These are phyloP conservation scores for Zhuqinia jingwanae DNA, from an alignment of 2,888 invertebrate genomes.

Conservation along the genomic window DNA sequence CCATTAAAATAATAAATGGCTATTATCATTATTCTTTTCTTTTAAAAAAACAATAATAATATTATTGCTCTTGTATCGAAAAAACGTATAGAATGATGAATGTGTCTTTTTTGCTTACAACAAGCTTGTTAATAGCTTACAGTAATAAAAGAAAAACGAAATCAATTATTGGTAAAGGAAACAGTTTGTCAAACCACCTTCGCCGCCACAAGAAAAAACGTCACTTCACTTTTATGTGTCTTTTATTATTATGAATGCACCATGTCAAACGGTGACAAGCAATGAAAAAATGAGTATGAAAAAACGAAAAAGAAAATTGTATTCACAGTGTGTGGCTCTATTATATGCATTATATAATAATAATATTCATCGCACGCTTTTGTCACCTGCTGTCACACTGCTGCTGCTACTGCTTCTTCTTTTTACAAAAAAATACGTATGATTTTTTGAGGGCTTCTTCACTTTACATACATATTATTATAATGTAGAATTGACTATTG, in stretches of 20 bases:
- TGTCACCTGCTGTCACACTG: conserved; percentile 55
- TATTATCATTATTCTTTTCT: conserved; percentile 27
- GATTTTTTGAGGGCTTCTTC: background rate
- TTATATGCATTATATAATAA: too few species aligned
- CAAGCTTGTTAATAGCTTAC: background rate
- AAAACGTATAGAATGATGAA: too few species aligned
- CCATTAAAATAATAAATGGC: conserved; percentile 2
- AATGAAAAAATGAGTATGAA: too few species aligned
- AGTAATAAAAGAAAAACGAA: conserved; percentile 12
- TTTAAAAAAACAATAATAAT: too few species aligned
- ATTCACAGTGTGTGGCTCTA: background rate
- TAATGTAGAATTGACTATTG: too few species aligned
- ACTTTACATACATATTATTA: background rate
- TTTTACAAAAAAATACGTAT: too few species aligned
- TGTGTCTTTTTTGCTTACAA: background rate
- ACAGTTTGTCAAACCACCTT: conserved; percentile 40
- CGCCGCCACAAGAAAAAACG: too few species aligned
- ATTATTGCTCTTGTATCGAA: conserved; percentile 24
- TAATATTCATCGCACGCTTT: conserved; percentile 49
- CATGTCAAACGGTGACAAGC: conserved; percentile 19
- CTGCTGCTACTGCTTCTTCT: too few species aligned
- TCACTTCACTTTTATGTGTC: too few species aligned
- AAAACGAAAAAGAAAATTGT: too few species aligned
- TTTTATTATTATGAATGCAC: background rate
- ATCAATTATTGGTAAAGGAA: conserved; percentile 44